Conservation (phyloP, 2,888 invertebrate species). For the Malthinus flaveolus region DNA sequence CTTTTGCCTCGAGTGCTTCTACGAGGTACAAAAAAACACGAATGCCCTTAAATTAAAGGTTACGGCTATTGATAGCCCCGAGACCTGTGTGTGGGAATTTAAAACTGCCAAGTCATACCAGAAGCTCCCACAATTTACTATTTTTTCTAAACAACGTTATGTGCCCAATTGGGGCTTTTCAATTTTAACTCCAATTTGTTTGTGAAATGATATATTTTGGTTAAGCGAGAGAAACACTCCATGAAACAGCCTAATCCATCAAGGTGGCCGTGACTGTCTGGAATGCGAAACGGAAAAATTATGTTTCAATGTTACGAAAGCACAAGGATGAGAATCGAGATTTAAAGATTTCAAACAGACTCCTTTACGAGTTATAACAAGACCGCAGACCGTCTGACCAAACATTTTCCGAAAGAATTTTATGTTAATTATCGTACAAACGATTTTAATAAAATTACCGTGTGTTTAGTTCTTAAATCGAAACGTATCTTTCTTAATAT, state of each 20-base stretch:
- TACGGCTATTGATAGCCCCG: constrained; percentile 30
- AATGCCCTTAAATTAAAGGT: constrained; percentile 35
- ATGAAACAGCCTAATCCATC: constrained; percentile 30
- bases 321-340: constrained; percentile 38
- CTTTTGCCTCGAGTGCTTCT: constrained; percentile 23
- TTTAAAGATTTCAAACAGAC: constrained; percentile 32
- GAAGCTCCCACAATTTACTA: too few relatives aligned
- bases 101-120: constrained; percentile 11
- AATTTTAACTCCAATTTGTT: neutral
- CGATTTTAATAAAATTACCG: neutral
- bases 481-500: neutral
- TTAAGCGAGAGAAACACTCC: constrained; percentile 25
- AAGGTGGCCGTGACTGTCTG: constrained; percentile 33
- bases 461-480: neutral
- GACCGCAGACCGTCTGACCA: too few relatives aligned
- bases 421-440: neutral
- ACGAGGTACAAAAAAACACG: constrained; percentile 31
- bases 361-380: constrained; percentile 6
- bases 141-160: too few relatives aligned
- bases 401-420: constrained; percentile 4
- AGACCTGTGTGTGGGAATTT: constrained; percentile 24
- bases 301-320: constrained; percentile 49
- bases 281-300: constrained; percentile 41
- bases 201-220: constrained; percentile 3
- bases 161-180: neutral